Evolutionary conservation across 1,140 invertebrate species (phyloP), one percentile per base, ranked within the genome.

Genomic region (Drosophila miranda): DNA sequence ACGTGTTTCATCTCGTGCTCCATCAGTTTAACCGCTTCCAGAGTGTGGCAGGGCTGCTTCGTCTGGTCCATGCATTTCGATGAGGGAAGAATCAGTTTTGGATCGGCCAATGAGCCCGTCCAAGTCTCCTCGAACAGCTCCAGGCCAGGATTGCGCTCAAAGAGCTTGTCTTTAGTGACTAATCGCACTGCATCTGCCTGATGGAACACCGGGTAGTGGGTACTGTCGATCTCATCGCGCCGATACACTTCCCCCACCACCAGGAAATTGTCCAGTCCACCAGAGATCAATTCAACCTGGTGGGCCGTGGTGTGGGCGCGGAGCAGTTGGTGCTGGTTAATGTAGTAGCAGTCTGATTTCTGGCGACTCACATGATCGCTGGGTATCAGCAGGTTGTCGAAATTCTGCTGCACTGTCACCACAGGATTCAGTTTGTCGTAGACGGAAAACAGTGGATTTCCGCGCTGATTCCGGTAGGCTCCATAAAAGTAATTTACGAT

Each of bases 191-290:
- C 97, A 92, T 99, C 97, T 21, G 94, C 93, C 92, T 99, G 99
- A 93, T 99, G 99, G 91, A 99, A 99, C 0, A 98, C 95, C 43
- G 99, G 98, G 92, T 97, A 99, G 92, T 99, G 99, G 42, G 95
- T 97, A 0, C 93, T 90, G 90, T 99, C 98, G 78, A 99, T 98
- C 92, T 97, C 96, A 93, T 99, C 99, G 80, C 98, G 92, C 41
- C 99, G 92, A 90, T 99, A 99, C 11, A 99, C 98, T 93, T 99
- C 99, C 0, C 98, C 99, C 68, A 98, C 93, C 62, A 98, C 94
- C 13, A 99, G 89, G 92, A 99, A 99, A 88, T 97, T 96, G 87
- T 98, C 95, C 34, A 99, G 92, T 2, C 99, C 98, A 82, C 95
- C 94, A 50, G 93, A 92, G 28, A 99, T 95, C 0, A 99, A 91